Evolutionary conservation across 2,888 invertebrate genomes (phyloP), one percentile per base, ranked within the genome.

Genomic region (Diaprepes abbreviatus): DNA sequence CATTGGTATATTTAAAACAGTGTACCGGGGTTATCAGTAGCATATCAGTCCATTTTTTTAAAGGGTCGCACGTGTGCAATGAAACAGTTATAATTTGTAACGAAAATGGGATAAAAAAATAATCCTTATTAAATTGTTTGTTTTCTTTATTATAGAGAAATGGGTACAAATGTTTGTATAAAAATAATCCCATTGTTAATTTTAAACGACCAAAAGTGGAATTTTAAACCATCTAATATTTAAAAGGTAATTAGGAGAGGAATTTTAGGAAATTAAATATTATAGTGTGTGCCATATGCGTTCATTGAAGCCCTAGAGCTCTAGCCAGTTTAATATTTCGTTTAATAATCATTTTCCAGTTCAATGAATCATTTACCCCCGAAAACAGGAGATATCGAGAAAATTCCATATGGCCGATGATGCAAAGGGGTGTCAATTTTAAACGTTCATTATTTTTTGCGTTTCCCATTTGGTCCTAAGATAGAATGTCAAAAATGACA

Each of bases 341-440:
- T 50, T 68, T 62, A 68, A 68, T 68, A 68, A 50, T 17, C 19
- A 63, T 68, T 68, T 68, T 68, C 67, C 67, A 55, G 24, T 14
- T 24, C 59, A 50, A 10, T 62, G 45, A 55, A 21, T 17, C 17
- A 48, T 62, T 71, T 73, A 59, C 52, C 52, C 63, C 48, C 31
- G 14, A 45, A 31, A 57, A 48, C 35, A 35, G 6, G 54, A 65
- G 28, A 54, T 55, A 28, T 33, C 6, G 28, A 50, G 28, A 57
- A 63, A 58, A 60, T 59, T 63, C 69, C 76, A 70, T 71, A 73
- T 77, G 72, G 74, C 75, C 74, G 76, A 76, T 74, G 77, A 74
- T 73, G 73, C 68, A 65, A 76, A 75, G 73, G 75, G 77, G 76
- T 77, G 78, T 76, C 75, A 73, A 73, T 76, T 78, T 75, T 75